Percentiles rank a stretch among this genome's conserved stretches.
These are phyloP conservation scores for Microdon myrmicae DNA, from an alignment of 2,888 invertebrate species.

Conservation along the genomic window DNA sequence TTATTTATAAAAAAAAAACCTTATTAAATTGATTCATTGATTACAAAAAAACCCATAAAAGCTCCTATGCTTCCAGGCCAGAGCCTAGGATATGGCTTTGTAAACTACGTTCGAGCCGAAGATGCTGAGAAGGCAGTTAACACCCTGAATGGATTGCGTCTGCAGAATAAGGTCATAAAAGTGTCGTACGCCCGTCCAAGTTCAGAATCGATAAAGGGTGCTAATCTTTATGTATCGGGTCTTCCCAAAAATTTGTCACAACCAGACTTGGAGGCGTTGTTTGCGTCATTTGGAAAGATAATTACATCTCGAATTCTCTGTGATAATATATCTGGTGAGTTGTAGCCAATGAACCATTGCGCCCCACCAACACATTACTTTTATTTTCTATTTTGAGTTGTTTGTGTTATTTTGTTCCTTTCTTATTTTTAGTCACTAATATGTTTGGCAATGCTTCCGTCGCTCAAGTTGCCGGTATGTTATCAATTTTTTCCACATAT, in stretches of 20 bases:
- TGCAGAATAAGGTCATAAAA: constrained; percentile 99
- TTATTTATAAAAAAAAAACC: constrained; percentile 9
- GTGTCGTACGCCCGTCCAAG: constrained; percentile 97
- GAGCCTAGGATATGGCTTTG: constrained; percentile 99
- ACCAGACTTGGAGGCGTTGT: constrained; percentile 92
- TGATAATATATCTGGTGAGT: constrained; percentile 77
- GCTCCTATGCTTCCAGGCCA: constrained; percentile 74
- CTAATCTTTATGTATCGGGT: constrained; percentile 96
- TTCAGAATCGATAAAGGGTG: constrained; percentile 98
- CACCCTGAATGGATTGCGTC: constrained; percentile 95
- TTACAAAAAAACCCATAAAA: constrained; percentile 20
- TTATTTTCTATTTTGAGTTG: constrained; percentile 6
- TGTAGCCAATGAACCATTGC: background rate
- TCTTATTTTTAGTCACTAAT: constrained; percentile 46
- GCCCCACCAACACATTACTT: background rate
- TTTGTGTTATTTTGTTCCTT: constrained; percentile 26
- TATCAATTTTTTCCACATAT: too few relatives aligned
- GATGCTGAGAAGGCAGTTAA: constrained; percentile 99
- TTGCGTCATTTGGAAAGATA: constrained; percentile 94
- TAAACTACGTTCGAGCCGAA: constrained; percentile 97
- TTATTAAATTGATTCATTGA: constrained; percentile 1
- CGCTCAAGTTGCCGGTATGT: constrained; percentile 38
- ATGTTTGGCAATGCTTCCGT: constrained; percentile 45
- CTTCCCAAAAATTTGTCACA: constrained; percentile 97
- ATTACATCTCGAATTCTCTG: constrained; percentile 97